phyloP scores from a whole-genome alignment of 2,888 invertebrate genomes.

The Carpatolechia fugitivella region DNA sequence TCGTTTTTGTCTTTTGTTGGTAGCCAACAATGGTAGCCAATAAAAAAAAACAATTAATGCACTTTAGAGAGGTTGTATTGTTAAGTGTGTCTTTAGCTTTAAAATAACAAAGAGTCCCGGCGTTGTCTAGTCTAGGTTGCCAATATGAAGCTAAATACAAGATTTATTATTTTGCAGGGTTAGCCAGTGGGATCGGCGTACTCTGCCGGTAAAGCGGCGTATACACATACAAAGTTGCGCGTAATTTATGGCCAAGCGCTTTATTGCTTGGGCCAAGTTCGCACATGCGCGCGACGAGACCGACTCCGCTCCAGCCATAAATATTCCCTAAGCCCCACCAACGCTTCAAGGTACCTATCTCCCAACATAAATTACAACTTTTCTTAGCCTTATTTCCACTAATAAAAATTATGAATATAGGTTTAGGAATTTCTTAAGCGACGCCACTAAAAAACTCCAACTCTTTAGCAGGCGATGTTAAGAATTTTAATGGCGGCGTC shows the following conservation, averaged over 20 bases:
- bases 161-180: slow-evolving; percentile 40
- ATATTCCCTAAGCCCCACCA: slow-evolving; percentile 60
- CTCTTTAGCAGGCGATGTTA: slow-evolving; percentile 5
- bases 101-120: too few relatives aligned
- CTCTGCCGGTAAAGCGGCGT: slow-evolving; percentile 31
- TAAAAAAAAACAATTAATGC: too few relatives aligned
- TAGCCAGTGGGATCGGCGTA: slow-evolving; percentile 4
- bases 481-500: background rate
- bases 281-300: slow-evolving; percentile 56
- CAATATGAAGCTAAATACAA: slow-evolving; percentile 1
- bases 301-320: slow-evolving; percentile 51
- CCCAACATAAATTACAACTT: slow-evolving; percentile 30
- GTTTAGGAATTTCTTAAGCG: background rate
- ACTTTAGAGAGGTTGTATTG: background rate
- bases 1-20: background rate
- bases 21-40: too few relatives aligned
- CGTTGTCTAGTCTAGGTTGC: background rate
- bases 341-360: slow-evolving; percentile 47
- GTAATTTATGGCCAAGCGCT: slow-evolving; percentile 63
- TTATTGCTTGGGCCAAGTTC: slow-evolving; percentile 65
- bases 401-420: slow-evolving; percentile 8
- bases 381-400: slow-evolving; percentile 7
- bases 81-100: too few relatives aligned
- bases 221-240: slow-evolving; percentile 65
- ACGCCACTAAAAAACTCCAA: background rate